phyloP scores from a whole-genome alignment of 1,140 invertebrate genomes.

The Panulirus ornatus region DNA sequence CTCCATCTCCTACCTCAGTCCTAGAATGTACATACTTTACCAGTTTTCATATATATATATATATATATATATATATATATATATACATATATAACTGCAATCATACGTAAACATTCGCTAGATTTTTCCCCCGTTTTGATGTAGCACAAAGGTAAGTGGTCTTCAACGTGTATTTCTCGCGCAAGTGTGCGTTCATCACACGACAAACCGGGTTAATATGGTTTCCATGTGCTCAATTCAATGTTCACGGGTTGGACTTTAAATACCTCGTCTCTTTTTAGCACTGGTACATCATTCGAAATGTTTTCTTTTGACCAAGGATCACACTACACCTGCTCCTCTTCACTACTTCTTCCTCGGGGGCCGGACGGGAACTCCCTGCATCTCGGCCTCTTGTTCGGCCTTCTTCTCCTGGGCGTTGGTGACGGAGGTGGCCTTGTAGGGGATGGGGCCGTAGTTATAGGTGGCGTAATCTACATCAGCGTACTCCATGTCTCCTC shows the following conservation, averaged over 20 bases:
- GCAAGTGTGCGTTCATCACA: too few relatives aligned
- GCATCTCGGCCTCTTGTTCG: conserved; percentile 74
- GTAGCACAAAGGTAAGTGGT: too few relatives aligned
- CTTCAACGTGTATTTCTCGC: too few relatives aligned
- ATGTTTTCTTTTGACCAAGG: not conserved
- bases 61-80: too few relatives aligned
- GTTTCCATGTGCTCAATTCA: too few relatives aligned
- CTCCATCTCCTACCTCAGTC: not conserved
- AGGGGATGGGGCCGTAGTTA: conserved; percentile 92
- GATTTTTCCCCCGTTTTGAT: too few relatives aligned
- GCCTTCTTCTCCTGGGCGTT: conserved; percentile 75
- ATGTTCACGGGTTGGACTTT: too few relatives aligned
- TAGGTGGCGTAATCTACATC: conserved; percentile 88
- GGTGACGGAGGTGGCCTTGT: conserved; percentile 89
- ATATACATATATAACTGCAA: too few relatives aligned
- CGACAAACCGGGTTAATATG: too few relatives aligned
- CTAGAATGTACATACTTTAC: not conserved
- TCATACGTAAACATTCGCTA: too few relatives aligned
- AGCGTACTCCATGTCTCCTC: conserved; percentile 90
- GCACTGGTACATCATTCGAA: not conserved
- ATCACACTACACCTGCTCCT: not conserved
- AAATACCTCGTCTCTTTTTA: not conserved
- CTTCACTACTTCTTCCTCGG: conserved; percentile 74
- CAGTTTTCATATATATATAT: too few relatives aligned
- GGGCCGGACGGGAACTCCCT: conserved; percentile 75